Base-by-base conservation (phyloP, 2,797 vertebrate genomes). In the Spinus pinus region DNA sequence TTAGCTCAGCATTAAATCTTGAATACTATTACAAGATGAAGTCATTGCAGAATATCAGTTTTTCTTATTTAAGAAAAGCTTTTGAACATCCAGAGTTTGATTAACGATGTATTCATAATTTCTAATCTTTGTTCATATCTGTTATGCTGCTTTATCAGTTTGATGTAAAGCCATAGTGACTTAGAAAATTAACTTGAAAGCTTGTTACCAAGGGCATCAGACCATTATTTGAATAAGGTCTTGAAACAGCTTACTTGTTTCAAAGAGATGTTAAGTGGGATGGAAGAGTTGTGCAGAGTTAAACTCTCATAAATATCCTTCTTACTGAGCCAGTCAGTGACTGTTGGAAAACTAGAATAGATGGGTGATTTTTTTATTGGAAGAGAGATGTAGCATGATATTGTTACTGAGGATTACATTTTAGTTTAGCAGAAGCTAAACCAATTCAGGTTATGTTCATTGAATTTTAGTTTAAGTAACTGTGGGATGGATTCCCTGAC, bases 31-130 rank as follows among this genome's bases (percentile, higher is more conserved):
- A 56, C 14, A 66, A 61, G 78, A 70, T 3, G 0, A 15, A 28
- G 61, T 93, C 1, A 3, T 56, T 71, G 16, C 25, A n/a, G 44
- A 84, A 31, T 62, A 54, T 46, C 0, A 12, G 0, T 28, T 41
- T 67, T 77, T 81, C 33, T 77, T 17, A 30, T 54, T 84, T 70
- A 30, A 73, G 28, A 27, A 77, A 80, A 35, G 4, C 14, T 90
- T 77, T 57, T 70, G 35, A 69, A 53, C 49, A 46, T 50, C 9
- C 28, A 2, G 23, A 31, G 9, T 77, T 83, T 37, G 23, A 11
- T 80, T 71, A 75, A 57, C 13, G 35, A 9, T 71, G 1, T 58
- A n/a, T 60, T 72, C 53, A 28, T 11, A 28, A 33, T 77, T 77
- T 50, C 19, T 80, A 41, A 67, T 17, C 7, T 77, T 80, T 65